Evolutionary conservation across 2,888 invertebrate genomes (phyloP), one percentile per base, ranked within the genome.

Genomic region (Drosophila yooni): DNA sequence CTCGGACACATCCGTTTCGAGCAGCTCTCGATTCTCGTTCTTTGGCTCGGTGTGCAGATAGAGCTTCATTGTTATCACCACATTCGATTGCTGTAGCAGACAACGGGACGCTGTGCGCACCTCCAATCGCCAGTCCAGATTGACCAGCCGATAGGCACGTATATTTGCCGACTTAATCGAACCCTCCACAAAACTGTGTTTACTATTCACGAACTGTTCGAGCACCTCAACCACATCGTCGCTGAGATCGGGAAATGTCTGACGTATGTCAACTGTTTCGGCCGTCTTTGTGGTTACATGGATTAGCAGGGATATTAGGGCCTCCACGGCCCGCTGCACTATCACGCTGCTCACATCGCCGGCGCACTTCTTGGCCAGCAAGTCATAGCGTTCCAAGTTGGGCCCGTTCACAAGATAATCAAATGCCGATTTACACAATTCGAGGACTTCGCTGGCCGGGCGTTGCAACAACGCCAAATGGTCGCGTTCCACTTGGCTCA

Each of bases 251-350:
- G 79, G 81, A n/a, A 90, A 81, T 21, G 76, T 59, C n/a, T 84
- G 79, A 0, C 87, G 83, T 50, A 90, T 80, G 11, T 90, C 46
- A 13, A 80, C 63, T 13, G 88, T 83, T 59, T 79, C 74, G 15
- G 83, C 90, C 76, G 95, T 94, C 93, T 95, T 96, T 81, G 95
- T 95, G 81, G 95, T 95, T 76, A 95, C 95, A 92, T 97, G 95
- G 25, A 96, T 93, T 57, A 97, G 93, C 57, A 97, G 94, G 91
- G 96, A 95, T n/a, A 96, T 94, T 61, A 97, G 92, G 27, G 96
- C 96, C 93, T 96, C 95, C 18, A 97, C 94, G 50, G 96, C 94
- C 1, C 79, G 72, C 81, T 94, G 94, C 18, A 95, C 94, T 21
- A 92, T 84, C 59, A 69, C 60, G 94, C 94, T 1, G 1, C 57